A percentile compares a stretch with the other conserved stretches of the same genome.
These are phyloP conservation scores for Scaeva pyrastri DNA, from an alignment of 2,888 invertebrate genomes.

Conservation along the genomic window DNA sequence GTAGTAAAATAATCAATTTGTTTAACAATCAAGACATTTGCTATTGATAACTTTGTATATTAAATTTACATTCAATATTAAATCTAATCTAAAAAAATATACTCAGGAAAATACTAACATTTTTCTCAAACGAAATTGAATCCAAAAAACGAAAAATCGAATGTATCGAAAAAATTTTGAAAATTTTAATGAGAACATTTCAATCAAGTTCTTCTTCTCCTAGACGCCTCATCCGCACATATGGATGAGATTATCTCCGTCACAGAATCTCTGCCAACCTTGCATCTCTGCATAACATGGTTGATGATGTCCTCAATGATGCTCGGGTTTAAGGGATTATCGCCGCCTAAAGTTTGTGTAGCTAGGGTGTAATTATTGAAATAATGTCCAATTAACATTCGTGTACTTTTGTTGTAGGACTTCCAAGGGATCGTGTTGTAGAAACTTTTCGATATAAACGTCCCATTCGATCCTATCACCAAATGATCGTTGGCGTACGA, in stretches of 20 bases:
- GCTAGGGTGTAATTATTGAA: constrained; percentile 12
- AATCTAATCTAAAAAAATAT: too few species aligned
- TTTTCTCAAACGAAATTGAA: background rate
- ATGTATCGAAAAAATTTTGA: background rate
- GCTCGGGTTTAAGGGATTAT: background rate
- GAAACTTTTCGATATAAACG: constrained; percentile 12
- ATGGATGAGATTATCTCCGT: background rate
- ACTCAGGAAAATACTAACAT: background rate
- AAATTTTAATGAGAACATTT: background rate
- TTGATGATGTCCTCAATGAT: constrained; percentile 33
- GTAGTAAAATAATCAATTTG: too few species aligned
- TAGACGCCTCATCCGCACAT: constrained; percentile 1
- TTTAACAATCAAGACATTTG: too few species aligned
- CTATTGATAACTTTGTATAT: too few species aligned
- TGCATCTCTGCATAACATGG: constrained; percentile 23
- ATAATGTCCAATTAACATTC: constrained; percentile 20
- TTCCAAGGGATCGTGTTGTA: constrained; percentile 46
- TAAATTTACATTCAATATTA: too few species aligned
- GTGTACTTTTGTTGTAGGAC: background rate
- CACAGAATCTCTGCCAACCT: background rate
- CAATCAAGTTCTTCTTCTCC: background rate
- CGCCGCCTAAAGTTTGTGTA: constrained; percentile 14
- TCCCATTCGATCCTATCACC: constrained; percentile 35
- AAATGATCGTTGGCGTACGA: background rate
- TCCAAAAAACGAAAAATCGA: background rate